phyloP scores from a whole-genome alignment of 2,797 vertebrate genomes.

The Intellagama lesueurii region DNA sequence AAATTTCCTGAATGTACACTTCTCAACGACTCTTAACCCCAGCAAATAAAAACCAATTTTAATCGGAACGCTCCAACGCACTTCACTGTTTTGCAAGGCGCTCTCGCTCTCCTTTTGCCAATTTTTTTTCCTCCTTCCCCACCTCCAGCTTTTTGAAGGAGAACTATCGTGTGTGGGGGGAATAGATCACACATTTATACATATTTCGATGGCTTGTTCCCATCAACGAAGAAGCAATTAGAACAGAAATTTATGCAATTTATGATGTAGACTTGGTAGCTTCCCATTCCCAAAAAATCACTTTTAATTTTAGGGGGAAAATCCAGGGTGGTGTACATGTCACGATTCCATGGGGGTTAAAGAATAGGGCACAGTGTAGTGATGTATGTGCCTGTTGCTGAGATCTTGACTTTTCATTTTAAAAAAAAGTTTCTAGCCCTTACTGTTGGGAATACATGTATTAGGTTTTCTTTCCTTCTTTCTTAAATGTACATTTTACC shows the following conservation, averaged over 20 bases:
- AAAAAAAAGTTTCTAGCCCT: slow-evolving; percentile 8
- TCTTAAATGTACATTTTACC: too few species aligned
- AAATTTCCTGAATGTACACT: slow-evolving; percentile 63
- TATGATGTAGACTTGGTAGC: too few species aligned
- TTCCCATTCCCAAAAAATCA: neutral
- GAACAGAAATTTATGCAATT: too few species aligned
- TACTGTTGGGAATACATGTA: neutral
- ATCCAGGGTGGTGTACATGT: neutral
- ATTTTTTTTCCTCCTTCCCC: slow-evolving; percentile 54
- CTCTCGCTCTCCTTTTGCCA: slow-evolving; percentile 55
- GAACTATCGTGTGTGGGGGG: neutral
- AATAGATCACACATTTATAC: slow-evolving; percentile 7
- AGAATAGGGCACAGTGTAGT: neutral
- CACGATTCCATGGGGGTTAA: neutral
- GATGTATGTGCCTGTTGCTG: neutral
- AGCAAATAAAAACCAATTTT: slow-evolving; percentile 71
- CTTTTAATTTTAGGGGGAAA: neutral
- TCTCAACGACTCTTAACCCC: slow-evolving; percentile 68
- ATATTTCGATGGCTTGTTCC: slow-evolving; percentile 7
- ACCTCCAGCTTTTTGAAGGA: slow-evolving; percentile 55
- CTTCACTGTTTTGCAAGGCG: slow-evolving; percentile 48
- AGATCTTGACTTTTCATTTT: neutral
- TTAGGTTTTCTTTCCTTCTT: too few species aligned
- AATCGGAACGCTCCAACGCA: slow-evolving; percentile 68
- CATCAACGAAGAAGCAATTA: too few species aligned